A percentile compares a stretch with the other conserved stretches of the same genome.
Evolutionary conservation across 2,113 vertebrate species (phyloP).

Genomic region (Eira barbara): DNA sequence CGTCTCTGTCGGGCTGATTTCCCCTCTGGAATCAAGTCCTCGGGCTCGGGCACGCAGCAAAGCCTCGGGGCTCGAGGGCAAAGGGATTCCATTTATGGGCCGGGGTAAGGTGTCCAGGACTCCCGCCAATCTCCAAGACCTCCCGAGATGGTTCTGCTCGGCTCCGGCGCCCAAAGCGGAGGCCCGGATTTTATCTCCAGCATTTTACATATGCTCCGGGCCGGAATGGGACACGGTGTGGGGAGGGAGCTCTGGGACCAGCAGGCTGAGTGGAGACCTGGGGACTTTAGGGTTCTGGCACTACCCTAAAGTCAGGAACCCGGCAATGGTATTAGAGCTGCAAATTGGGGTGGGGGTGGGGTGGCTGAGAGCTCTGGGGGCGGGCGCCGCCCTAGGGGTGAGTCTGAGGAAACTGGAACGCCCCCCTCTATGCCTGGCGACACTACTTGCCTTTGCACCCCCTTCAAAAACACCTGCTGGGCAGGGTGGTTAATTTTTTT

Average conservation of each 20-base stretch:
- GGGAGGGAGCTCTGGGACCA: neutral
- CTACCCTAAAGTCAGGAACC: neutral
- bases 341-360: neutral
- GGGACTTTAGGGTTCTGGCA: neutral
- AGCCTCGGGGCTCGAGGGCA: neutral
- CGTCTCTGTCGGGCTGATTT: neutral
- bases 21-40: conserved; percentile 32
- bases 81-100: conserved; percentile 22
- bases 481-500: conserved; percentile 41
- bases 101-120: conserved; percentile 16
- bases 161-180: neutral
- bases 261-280: neutral
- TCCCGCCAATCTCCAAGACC: neutral
- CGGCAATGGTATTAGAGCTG: neutral
- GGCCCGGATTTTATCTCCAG: neutral
- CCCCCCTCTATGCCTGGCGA: neutral
- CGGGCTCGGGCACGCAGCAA: neutral
- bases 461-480: conserved; percentile 16
- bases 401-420: neutral
- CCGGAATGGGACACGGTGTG: neutral
- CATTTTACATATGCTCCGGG: neutral
- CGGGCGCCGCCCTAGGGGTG: conserved; percentile 77
- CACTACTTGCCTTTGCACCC: neutral
- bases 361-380: neutral
- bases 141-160: conserved; percentile 13